Evolutionary conservation across 2,888 invertebrate species (phyloP).

Genomic region (Busseola fusca): DNA sequence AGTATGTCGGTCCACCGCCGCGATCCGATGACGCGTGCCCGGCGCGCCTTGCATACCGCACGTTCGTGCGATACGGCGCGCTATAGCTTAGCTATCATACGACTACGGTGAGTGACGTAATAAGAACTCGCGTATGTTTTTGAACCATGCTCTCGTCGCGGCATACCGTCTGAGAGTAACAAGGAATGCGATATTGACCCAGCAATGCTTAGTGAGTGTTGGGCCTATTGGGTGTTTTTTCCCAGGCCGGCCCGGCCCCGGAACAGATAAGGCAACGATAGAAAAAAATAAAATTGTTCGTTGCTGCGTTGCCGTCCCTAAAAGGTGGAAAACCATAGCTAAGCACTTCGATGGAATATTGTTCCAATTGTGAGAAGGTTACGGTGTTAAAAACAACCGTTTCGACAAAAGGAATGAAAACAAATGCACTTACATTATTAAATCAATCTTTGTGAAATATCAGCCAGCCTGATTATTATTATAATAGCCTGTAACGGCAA

Average conservation of each 20-base stretch:
- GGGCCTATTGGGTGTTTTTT: not conserved
- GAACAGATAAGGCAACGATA: too few species aligned
- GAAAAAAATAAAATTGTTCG: not conserved
- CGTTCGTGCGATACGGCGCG: constrained; percentile 7
- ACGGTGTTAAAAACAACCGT: not conserved
- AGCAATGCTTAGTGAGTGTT: not conserved
- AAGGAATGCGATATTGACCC: constrained; percentile 1
- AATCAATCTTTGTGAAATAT: not conserved
- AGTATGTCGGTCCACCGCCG: constrained; percentile 24
- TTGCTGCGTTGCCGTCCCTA: not conserved
- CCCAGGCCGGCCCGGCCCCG: too few species aligned
- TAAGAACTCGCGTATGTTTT: constrained; percentile 16
- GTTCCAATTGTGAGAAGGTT: not conserved
- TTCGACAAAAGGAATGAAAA: not conserved
- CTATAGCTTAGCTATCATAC: not conserved
- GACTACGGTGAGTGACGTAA: constrained; percentile 16
- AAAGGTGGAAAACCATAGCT: not conserved
- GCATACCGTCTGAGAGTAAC: constrained; percentile 10
- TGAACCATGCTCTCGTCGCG: constrained; percentile 14
- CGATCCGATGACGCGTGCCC: constrained; percentile 46
- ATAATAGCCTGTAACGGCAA: constrained; percentile 14
- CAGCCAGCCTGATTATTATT: constrained; percentile 8
- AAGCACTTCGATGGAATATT: not conserved
- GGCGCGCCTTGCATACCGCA: constrained; percentile 51
- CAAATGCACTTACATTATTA: too few species aligned